Evolutionary conservation across 37 sponge, comb jelly and placozoan species (phyloP).

Genomic region (Beroe ovata): DNA sequence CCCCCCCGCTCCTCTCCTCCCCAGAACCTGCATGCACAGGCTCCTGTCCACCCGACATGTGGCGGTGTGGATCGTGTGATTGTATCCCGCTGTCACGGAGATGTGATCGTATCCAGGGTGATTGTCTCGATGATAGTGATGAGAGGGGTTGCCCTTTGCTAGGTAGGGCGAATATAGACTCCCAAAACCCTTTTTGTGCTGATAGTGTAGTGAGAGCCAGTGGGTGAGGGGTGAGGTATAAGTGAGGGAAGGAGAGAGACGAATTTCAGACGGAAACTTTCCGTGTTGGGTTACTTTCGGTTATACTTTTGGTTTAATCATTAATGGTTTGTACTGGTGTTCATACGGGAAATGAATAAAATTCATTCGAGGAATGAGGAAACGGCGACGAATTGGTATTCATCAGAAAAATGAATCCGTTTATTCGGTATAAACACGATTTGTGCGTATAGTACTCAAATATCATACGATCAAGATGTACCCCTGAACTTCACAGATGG

Average conservation of each 20-base stretch:
- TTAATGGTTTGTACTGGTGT: too few species aligned
- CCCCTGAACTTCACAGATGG: slow-evolving; percentile 36
- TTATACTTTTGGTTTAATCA: too few species aligned
- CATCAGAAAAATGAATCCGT: neutral
- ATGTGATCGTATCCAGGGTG: neutral
- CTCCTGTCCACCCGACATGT: slow-evolving; percentile 38
- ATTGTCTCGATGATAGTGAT: slow-evolving; percentile 36
- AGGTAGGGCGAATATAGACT: too few species aligned
- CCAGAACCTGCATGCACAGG: neutral
- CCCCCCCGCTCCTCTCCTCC: neutral
- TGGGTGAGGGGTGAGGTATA: too few species aligned
- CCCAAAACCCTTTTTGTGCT: too few species aligned
- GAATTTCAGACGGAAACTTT: too few species aligned
- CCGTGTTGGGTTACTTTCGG: too few species aligned
- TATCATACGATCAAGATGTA: neutral
- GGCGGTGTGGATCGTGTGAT: slow-evolving; percentile 38
- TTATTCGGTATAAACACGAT: neutral
- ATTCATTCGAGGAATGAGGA: too few species aligned
- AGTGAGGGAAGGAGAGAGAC: too few species aligned
- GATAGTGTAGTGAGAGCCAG: too few species aligned
- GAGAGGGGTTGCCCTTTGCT: slow-evolving; percentile 35
- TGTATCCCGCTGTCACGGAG: slow-evolving; percentile 9
- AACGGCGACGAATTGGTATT: too few species aligned
- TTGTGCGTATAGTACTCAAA: neutral
- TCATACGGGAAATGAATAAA: too few species aligned